phyloP scores from a whole-genome alignment of 2,888 invertebrate genomes.

The Ypsolopha sequella region DNA sequence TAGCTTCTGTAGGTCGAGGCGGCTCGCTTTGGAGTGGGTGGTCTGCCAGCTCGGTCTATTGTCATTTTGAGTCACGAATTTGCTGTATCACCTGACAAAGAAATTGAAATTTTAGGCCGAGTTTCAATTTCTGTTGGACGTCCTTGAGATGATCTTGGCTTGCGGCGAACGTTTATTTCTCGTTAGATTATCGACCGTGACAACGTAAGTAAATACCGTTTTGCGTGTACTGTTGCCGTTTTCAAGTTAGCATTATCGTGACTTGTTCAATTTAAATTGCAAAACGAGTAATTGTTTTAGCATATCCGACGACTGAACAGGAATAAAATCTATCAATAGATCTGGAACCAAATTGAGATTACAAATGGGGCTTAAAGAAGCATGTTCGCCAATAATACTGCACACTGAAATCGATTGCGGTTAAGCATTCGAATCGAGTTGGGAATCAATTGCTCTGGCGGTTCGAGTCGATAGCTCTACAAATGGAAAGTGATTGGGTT shows the following conservation, averaged over 20 bases:
- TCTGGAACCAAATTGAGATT: background rate
- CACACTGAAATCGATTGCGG: background rate
- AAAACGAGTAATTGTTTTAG: conserved; percentile 3
- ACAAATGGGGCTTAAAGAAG: background rate
- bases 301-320: conserved; percentile 1
- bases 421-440: background rate
- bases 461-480: conserved; percentile 6
- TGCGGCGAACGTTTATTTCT: background rate
- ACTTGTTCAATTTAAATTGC: conserved; percentile 32
- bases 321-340: background rate
- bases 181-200: background rate
- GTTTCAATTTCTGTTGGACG: background rate
- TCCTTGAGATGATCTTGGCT: conserved; percentile 3
- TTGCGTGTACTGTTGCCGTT: conserved; percentile 47
- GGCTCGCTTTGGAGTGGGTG: conserved; percentile 51
- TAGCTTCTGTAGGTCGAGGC: conserved; percentile 63
- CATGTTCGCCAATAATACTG: background rate
- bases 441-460: too few species aligned
- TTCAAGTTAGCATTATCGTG: conserved; percentile 39
- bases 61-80: conserved; percentile 37
- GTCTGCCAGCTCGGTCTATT: conserved; percentile 53
- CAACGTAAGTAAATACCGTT: conserved; percentile 7
- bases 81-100: conserved; percentile 37
- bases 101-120: conserved; percentile 19
- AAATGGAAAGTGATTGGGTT: conserved; percentile 6